Base-by-base conservation (phyloP, 2,113 vertebrate genomes). In the Megaptera novaeangliae region DNA sequence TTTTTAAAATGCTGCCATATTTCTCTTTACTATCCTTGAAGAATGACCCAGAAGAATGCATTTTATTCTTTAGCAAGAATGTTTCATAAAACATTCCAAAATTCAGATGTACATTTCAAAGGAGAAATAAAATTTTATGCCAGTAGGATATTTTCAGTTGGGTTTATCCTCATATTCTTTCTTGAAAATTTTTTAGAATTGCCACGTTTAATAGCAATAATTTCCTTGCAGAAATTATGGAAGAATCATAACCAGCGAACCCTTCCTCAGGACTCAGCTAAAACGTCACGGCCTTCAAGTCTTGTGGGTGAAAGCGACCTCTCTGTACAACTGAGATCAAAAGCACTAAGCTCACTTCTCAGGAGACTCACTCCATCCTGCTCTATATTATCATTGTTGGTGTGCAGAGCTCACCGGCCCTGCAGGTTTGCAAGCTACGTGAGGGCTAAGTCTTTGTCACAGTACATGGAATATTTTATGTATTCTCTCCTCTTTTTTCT, bases 281-380 rank as follows among this genome's bases (percentile, higher is more conserved):
- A 9, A 20, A 31, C 0, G 0, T 7, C 23, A 14, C 12, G 46
- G 15, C 12, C 25, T 59, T 41, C 5, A 0, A 2, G 12, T 20
- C 31, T 0, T 12, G 36, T 0, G 2, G 17, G 11, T 49, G 11
- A 78, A 83, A 87, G 14, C 25, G 59, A 46, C 36, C 46, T 59
- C 36, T 52, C 7, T 17, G 2, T 13, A 11, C 31, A n/a, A 10
- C 12, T 20, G 12, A 31, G 25, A 21, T 87, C 9, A 36, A 55
- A 52, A 78, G 8, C 31, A 23, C 10, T 23, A 11, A 41, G 21
- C 29, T 44, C 17, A 25, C 2, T 11, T 71, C 61, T 14, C 14
- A 1, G 2, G 39, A 36, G 36, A 8, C 13, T 57, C 8, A 3
- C 36, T 52, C 80, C 23, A 44, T 15, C 7, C 84, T 59, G 39